Conservation (phyloP, 2,888 invertebrate genomes). For the Sinelater perroti region DNA sequence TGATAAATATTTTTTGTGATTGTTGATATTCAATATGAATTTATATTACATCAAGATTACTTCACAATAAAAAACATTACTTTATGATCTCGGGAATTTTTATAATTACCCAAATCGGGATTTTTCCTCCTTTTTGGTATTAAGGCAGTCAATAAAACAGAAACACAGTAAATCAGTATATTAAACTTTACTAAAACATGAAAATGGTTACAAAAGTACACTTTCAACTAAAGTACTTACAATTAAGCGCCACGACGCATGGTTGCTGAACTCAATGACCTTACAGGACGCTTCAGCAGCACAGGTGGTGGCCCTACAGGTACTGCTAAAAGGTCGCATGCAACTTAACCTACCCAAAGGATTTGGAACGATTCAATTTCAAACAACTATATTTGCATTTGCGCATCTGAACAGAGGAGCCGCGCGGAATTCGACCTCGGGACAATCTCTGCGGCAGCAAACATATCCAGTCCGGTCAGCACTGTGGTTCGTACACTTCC, state of each 20-base stretch:
- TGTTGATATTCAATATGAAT: no score
- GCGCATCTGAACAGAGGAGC: slow-evolving; percentile 16
- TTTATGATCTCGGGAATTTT: no score
- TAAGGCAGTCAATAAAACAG: slow-evolving; percentile 4
- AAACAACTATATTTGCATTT: slow-evolving; percentile 12
- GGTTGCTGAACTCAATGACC: slow-evolving; percentile 1
- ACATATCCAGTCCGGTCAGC: no score
- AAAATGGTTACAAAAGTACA: slow-evolving; percentile 36
- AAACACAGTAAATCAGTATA: slow-evolving; percentile 18
- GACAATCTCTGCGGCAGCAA: no score
- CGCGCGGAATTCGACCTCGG: no score
- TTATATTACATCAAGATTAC: no score
- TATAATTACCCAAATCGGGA: no score
- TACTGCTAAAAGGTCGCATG: slow-evolving; percentile 96
- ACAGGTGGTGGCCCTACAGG: not conserved
- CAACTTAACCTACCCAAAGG: slow-evolving; percentile 10
- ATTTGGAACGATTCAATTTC: slow-evolving; percentile 4
- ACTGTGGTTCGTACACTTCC: no score
- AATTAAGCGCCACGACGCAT: slow-evolving; percentile 11
- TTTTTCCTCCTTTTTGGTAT: no score
- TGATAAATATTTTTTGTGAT: no score
- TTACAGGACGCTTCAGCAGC: slow-evolving; percentile 11
- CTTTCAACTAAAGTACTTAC: slow-evolving; percentile 11
- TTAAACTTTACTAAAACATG: slow-evolving; percentile 37
- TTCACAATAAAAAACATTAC: no score